phyloP scores from a whole-genome alignment of 2,888 invertebrate species.

The Lepidochitona cinerea region DNA sequence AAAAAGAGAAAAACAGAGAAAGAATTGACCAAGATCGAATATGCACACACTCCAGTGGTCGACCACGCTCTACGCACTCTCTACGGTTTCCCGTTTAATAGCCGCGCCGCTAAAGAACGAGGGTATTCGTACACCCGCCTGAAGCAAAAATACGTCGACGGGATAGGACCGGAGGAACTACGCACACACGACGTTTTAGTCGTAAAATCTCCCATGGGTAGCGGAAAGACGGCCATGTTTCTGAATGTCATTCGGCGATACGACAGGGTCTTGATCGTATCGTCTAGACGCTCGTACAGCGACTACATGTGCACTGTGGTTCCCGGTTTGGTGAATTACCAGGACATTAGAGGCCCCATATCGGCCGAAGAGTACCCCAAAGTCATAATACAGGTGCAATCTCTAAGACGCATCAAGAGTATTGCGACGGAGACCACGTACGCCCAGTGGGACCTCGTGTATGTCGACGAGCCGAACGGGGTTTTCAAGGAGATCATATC shows the following conservation, averaged over 20 bases:
- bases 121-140: no score
- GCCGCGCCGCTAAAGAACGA: no score
- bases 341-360: neutral
- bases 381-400: neutral
- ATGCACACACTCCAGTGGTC: neutral
- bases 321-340: neutral
- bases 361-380: neutral
- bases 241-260: neutral
- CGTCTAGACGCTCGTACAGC: neutral
- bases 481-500: neutral
- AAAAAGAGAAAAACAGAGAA: neutral
- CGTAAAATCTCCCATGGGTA: neutral
- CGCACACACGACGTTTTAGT: no score
- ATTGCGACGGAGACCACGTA: neutral
- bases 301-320: neutral
- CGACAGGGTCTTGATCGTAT: neutral
- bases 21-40: neutral
- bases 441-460: neutral
- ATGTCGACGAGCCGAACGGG: neutral
- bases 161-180: no score
- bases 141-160: no score
- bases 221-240: neutral
- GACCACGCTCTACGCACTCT: neutral
- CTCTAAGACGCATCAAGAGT: neutral
- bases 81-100: no score